A percentile compares a stretch with the other conserved stretches of the same genome.
phyloP scores from a whole-genome alignment of 1,140 invertebrate species.

The Rhopalosiphum maidis region DNA sequence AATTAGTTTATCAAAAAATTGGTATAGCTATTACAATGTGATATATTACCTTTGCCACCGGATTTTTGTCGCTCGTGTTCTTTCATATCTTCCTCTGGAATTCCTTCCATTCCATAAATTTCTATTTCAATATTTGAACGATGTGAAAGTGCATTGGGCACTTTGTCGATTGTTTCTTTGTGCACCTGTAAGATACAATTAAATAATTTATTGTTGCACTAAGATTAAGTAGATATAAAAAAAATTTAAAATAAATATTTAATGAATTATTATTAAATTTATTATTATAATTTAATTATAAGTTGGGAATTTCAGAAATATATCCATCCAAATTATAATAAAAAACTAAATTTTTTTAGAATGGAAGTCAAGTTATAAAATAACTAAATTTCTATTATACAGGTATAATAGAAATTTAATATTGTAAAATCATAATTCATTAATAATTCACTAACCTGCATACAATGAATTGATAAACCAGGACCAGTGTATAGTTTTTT shows the following conservation, averaged over 20 bases:
- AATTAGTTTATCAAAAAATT: not conserved
- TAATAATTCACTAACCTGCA: slow-evolving; percentile 81
- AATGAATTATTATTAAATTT: not conserved
- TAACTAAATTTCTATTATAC: not conserved
- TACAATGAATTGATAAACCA: slow-evolving; percentile 98
- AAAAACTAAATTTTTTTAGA: not conserved
- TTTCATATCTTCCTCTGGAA: slow-evolving; percentile 92
- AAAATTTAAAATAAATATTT: not conserved
- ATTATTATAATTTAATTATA: too few relatives aligned
- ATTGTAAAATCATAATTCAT: not conserved
- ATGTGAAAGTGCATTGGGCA: slow-evolving; percentile 97
- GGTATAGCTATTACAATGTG: not conserved
- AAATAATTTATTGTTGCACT: not conserved
- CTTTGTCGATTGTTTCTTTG: slow-evolving; percentile 99
- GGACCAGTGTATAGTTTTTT: slow-evolving; percentile 99
- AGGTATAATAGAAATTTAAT: not conserved
- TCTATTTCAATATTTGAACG: slow-evolving; percentile 99
- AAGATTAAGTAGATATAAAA: not conserved
- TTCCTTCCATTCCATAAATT: slow-evolving; percentile 99
- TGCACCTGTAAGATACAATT: slow-evolving; percentile 78
- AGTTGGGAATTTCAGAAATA: not conserved
- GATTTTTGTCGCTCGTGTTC: slow-evolving; percentile 89
- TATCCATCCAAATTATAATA: not conserved
- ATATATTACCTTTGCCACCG: slow-evolving; percentile 63
- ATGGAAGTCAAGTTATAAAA: not conserved